Base-by-base conservation (phyloP, 2,888 invertebrate genomes). In the Bhutanitis thaidina region DNA sequence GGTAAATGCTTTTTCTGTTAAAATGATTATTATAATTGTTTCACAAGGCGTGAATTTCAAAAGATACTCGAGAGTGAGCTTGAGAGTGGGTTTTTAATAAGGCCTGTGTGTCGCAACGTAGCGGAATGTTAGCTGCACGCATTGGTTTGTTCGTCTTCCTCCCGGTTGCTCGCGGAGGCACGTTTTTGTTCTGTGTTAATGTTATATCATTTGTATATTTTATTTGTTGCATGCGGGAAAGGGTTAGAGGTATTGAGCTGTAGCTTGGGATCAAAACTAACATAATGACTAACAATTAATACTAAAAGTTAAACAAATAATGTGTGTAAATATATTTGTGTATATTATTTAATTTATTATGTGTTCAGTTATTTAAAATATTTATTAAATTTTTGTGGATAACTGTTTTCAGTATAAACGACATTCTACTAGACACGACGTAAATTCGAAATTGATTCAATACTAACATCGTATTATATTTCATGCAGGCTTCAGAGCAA, bases 91-190 rank as follows among this genome's bases (percentile, higher is more conserved):
- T 52, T 46, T 43, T 46, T 52, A 43, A 52, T 43, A 52, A 37
- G 41, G 49, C 51, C 65, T 80, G 67, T 82, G 77, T 81, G 83
- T 80, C 76, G 75, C 79, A 74, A 68, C 75, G 71, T 86, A 84
- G 79, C 74, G 75, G 82, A 81, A 84, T 86, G 84, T 59, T 76
- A 79, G 83, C 80, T 81, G 86, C 86, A 85, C 86, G 86, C 73
- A 73, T 72, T 77, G 77, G 77, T 80, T 77, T 77, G 79, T 73
- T 71, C 67, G 66, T 62, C 60, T 65, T 65, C 66, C 55, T 67
- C 65, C 67, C 54, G 60, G 61, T 61, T 62, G 65, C 64, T 67
- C 62, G 65, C 53, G 50, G 60, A 61, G 63, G 58, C 69, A 67
- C 63, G 67, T 59, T 57, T 43, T 52, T 53, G 41, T 51, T 56